phyloP scores from a whole-genome alignment of 2,113 vertebrate species.

The Amphilophus citrinellus region DNA sequence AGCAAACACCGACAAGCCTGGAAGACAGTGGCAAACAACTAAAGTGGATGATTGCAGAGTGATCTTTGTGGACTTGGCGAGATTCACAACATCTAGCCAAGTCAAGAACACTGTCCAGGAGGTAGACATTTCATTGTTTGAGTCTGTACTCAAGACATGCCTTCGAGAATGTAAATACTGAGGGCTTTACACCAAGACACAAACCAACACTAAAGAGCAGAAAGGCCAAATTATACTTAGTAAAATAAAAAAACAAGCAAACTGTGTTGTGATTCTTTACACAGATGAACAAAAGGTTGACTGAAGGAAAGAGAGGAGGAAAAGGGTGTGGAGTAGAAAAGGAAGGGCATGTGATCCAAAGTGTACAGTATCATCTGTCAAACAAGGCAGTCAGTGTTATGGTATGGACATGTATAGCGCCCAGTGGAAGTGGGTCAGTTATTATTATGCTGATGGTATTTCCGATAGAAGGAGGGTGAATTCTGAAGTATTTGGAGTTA shows the following conservation, averaged over 20 bases:
- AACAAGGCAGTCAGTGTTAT: neutral
- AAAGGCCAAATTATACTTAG: neutral
- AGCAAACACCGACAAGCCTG: slow-evolving; percentile 6
- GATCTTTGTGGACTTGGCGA: slow-evolving; percentile 9
- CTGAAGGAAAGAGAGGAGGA: neutral
- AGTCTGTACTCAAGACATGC: neutral
- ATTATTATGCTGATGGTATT: neutral
- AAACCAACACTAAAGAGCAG: neutral
- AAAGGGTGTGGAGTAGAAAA: neutral
- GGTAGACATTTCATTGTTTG: neutral
- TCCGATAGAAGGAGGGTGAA: neutral
- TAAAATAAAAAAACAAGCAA: neutral
- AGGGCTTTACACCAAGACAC: neutral
- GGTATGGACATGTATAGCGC: neutral
- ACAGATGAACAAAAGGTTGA: neutral
- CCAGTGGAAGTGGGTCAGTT: neutral
- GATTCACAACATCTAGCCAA: neutral
- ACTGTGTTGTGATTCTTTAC: neutral
- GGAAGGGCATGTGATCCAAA: neutral
- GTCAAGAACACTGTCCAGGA: neutral
- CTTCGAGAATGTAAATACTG: neutral
- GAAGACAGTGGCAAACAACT: neutral
- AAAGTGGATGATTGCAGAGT: slow-evolving; percentile 17
- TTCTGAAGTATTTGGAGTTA: neutral
- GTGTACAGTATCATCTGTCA: neutral